Evolutionary conservation across 1,140 invertebrate species (phyloP).

Genomic region (Lanistes nyassanus): DNA sequence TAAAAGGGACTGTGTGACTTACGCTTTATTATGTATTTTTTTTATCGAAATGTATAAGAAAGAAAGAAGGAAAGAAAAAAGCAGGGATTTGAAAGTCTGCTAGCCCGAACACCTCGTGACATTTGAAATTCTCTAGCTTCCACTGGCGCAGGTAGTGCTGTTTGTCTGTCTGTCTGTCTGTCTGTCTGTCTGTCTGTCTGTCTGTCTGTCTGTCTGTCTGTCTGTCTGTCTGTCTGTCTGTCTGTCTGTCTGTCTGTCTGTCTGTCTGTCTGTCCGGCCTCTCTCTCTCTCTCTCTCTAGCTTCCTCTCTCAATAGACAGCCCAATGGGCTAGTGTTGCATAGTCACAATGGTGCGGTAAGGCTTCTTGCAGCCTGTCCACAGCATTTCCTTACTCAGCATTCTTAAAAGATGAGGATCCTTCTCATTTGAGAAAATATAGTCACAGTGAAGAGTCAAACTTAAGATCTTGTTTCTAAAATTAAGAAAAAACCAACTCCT

Average conservation of each 20-base stretch:
- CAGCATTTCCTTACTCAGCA: no score
- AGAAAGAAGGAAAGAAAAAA: not conserved
- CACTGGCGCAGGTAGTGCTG: not conserved
- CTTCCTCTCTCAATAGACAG: not conserved
- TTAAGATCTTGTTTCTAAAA: no score
- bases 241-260: not conserved
- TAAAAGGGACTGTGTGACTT: not conserved
- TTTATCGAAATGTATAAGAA: not conserved
- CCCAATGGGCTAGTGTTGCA: not conserved
- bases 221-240: not conserved
- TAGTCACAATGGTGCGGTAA: no score
- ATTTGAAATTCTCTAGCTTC: no score
- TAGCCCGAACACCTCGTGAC: no score
- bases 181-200: not conserved
- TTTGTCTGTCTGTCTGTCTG: not conserved
- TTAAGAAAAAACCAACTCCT: no score
- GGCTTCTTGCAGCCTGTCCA: no score
- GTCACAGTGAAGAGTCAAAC: no score
- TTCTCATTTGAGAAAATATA: no score
- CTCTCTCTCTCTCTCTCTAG: not conserved
- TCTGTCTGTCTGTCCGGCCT: not conserved
- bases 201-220: slow-evolving; percentile 4
- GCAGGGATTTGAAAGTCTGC: no score
- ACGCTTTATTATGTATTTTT: not conserved
- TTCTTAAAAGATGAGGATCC: not conserved